These are phyloP conservation scores for Sphaerodactylus townsendi DNA, from an alignment of 2,113 vertebrate species.

Conservation along the genomic window DNA sequence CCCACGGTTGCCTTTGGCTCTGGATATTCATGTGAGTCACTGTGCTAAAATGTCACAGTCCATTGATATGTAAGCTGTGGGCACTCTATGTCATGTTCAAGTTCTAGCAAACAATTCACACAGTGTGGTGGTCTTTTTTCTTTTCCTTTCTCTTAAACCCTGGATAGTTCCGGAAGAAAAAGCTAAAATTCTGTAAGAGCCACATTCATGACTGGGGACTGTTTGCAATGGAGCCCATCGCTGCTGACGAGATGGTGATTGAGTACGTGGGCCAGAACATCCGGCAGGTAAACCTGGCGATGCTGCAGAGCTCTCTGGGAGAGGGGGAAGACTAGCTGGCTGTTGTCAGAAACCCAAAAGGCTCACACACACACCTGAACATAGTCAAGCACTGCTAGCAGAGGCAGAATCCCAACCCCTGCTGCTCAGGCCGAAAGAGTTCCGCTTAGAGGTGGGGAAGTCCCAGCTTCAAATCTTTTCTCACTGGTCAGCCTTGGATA, in stretches of 20 bases:
- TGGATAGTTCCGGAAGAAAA: constrained; percentile 95
- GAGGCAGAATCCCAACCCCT: no score
- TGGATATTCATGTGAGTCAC: no score
- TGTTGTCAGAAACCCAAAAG: no score
- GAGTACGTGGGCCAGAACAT: constrained; percentile 99
- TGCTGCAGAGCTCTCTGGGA: no score
- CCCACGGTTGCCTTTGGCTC: no score
- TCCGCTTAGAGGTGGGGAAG: not conserved
- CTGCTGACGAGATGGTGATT: constrained; percentile 98
- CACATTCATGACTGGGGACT: constrained; percentile 99
- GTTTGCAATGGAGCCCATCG: constrained; percentile 97
- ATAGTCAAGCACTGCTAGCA: not conserved
- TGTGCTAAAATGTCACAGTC: not conserved
- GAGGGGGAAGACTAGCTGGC: no score
- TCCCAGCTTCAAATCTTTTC: not conserved
- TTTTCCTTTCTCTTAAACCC: not conserved
- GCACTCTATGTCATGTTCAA: fast-evolving
- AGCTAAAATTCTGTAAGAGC: constrained; percentile 95
- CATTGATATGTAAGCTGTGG: no score
- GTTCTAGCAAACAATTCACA: constrained; percentile 20
- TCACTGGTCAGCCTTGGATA: not conserved
- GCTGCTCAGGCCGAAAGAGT: no score
- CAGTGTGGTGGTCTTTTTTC: constrained; percentile 25
- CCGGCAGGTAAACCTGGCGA: constrained; percentile 83
- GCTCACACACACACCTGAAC: no score